A percentile compares a stretch with the other conserved stretches of the same genome.
phyloP scores from a whole-genome alignment of 2,888 invertebrate species.

The Serrognathus titanus region DNA sequence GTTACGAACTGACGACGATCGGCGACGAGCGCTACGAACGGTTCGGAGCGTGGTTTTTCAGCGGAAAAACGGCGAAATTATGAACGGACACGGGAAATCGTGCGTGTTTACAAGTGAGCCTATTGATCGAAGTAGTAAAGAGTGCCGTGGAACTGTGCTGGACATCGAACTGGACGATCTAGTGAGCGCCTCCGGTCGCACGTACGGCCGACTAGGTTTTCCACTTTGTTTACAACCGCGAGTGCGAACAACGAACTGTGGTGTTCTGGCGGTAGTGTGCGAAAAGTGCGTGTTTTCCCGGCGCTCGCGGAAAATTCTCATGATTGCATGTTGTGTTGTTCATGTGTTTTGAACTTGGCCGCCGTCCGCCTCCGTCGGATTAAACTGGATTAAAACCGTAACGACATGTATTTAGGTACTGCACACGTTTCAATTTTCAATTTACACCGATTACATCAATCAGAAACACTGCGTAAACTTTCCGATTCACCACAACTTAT shows the following conservation, averaged over 20 bases:
- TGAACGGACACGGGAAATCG: conserved; percentile 22
- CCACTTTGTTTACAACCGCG: conserved; percentile 31
- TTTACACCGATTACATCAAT: background rate
- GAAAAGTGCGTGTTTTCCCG: conserved; percentile 14
- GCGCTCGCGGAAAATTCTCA: background rate
- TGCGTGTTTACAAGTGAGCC: conserved; percentile 22
- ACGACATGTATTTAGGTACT: conserved; percentile 17
- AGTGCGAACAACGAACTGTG: conserved; percentile 12
- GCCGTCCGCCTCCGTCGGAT: conserved; percentile 2
- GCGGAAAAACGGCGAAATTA: conserved; percentile 28
- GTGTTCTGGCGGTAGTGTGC: conserved; percentile 17
- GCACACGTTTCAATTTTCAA: background rate
- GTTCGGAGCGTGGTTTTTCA: conserved; percentile 43
- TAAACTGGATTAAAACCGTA: conserved; percentile 9
- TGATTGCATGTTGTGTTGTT: background rate
- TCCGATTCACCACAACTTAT: background rate
- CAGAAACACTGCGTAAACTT: conserved; percentile 6
- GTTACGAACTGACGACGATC: conserved; percentile 51
- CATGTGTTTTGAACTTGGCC: conserved; percentile 1
- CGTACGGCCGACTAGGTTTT: conserved; percentile 25
- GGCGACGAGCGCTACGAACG: conserved; percentile 38
- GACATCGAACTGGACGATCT: conserved; percentile 31
- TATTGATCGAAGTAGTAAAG: conserved; percentile 28
- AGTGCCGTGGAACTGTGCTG: conserved; percentile 27
- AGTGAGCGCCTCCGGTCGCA: conserved; percentile 25